These are phyloP conservation scores for Asarcornis scutulata DNA, from an alignment of 2,113 vertebrate genomes.

Conservation along the genomic window DNA sequence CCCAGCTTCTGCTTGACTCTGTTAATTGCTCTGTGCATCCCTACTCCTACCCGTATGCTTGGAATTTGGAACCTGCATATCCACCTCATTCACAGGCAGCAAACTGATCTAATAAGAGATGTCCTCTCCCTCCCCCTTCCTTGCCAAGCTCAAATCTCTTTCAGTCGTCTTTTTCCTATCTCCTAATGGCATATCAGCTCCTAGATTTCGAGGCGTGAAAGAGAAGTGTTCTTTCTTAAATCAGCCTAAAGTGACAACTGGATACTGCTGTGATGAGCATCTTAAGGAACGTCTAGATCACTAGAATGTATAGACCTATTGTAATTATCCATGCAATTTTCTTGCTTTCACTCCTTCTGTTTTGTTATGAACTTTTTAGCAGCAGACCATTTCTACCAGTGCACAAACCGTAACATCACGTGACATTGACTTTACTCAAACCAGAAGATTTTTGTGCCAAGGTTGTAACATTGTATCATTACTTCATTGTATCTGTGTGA, in stretches of 20 bases:
- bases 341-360: constrained; percentile 15
- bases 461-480: constrained; percentile 63
- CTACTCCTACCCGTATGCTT: constrained; percentile 51
- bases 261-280: neutral
- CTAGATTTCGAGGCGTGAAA: neutral
- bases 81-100: neutral
- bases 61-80: constrained; percentile 39
- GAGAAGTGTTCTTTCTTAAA: neutral
- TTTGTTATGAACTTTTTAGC: constrained; percentile 51
- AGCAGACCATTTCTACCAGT: constrained; percentile 41
- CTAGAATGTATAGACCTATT: neutral
- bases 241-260: neutral
- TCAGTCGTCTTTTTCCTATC: neutral
- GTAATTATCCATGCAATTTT: constrained; percentile 11
- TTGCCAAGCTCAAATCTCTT: neutral
- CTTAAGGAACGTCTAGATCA: neutral
- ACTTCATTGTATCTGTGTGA: constrained; percentile 70
- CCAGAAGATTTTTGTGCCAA: constrained; percentile 67
- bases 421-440: constrained; percentile 70
- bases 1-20: constrained; percentile 42
- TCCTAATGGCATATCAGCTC: neutral
- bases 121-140: neutral
- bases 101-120: neutral
- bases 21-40: constrained; percentile 64
- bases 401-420: constrained; percentile 56